A percentile compares a stretch with the other conserved stretches of the same genome.
Evolutionary conservation across 2,797 vertebrate genomes (phyloP).

Genomic region (Acipenser ruthenus): DNA sequence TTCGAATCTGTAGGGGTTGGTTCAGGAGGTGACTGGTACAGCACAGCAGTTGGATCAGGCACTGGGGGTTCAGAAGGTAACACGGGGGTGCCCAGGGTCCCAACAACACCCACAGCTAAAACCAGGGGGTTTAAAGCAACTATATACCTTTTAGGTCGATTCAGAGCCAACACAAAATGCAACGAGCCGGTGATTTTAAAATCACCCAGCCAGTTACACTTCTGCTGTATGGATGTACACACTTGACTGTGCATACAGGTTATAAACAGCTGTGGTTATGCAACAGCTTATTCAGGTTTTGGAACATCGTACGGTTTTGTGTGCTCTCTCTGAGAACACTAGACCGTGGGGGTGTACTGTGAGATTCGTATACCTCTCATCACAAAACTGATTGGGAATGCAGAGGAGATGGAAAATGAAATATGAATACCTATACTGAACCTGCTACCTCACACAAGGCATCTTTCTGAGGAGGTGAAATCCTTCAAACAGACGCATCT

Average conservation of each 20-base stretch:
- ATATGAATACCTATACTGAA: too few species aligned
- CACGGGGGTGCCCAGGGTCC: slow-evolving; percentile 11
- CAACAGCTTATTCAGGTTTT: neutral
- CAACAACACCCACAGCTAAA: neutral
- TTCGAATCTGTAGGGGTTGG: too few species aligned
- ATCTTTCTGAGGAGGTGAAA: too few species aligned
- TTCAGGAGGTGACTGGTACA: too few species aligned
- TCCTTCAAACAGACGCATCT: too few species aligned
- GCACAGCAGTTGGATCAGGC: too few species aligned
- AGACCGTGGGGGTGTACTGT: too few species aligned
- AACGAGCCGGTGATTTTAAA: neutral
- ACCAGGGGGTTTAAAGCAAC: slow-evolving; percentile 10
- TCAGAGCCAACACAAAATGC: neutral
- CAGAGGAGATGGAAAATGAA: too few species aligned
- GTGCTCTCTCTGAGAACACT: too few species aligned
- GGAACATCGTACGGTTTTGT: neutral
- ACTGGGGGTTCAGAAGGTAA: neutral
- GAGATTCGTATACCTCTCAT: too few species aligned
- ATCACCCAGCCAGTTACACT: neutral
- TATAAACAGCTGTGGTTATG: neutral
- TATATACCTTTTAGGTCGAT: neutral
- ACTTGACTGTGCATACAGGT: neutral
- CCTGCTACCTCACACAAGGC: too few species aligned
- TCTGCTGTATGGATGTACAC: neutral
- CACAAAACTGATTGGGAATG: too few species aligned